phyloP scores from a whole-genome alignment of 2,888 invertebrate species.

The Amphiduros pacificus region DNA sequence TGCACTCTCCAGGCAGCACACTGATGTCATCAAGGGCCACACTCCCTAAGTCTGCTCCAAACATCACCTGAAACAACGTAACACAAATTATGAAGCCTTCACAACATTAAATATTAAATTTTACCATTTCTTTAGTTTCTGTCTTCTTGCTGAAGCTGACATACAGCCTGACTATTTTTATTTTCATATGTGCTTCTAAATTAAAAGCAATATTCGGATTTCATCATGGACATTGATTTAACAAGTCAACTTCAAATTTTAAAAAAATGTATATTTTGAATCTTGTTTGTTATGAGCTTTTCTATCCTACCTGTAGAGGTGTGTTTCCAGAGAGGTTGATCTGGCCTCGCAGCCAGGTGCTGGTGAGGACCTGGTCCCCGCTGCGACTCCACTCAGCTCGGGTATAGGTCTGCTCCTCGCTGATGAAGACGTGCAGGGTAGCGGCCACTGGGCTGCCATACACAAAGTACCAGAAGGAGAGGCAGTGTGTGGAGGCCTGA shows the following conservation, averaged over 20 bases:
- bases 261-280: neutral
- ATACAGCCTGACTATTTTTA: neutral
- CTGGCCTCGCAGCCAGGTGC: constrained; percentile 30
- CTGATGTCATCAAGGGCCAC: constrained; percentile 35
- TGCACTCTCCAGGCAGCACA: constrained; percentile 27
- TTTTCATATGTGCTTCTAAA: neutral
- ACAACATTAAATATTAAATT: neutral
- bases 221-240: neutral
- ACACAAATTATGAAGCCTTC: neutral
- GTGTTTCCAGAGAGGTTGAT: constrained; percentile 14
- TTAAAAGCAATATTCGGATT: neutral
- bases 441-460: constrained; percentile 26
- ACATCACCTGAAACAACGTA: constrained; percentile 24
- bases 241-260: neutral
- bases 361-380: constrained; percentile 9
- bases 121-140: no score
- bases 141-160: no score
- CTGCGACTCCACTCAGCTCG: constrained; percentile 31
- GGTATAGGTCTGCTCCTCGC: constrained; percentile 27
- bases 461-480: constrained; percentile 34
- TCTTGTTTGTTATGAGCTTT: neutral
- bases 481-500: constrained; percentile 21
- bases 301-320: constrained; percentile 17
- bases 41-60: constrained; percentile 29
- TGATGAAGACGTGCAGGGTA: constrained; percentile 26